Percentiles rank a stretch among this genome's conserved stretches.
Conservation (phyloP, 1,140 invertebrate species). For the Megathymus violae region DNA sequence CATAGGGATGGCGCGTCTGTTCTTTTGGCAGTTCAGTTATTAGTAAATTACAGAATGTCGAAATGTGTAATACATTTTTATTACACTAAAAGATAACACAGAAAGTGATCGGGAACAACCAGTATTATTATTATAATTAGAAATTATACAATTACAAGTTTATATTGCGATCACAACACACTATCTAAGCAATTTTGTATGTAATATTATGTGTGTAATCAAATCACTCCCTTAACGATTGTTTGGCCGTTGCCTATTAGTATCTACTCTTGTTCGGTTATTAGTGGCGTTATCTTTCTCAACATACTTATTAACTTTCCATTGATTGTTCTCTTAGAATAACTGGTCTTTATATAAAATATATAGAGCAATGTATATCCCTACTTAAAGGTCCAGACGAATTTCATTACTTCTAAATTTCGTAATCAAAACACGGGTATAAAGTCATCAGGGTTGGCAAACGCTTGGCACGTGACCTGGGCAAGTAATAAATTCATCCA, state of each 20-base stretch:
- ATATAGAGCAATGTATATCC: conserved; percentile 8
- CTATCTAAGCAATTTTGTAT: conserved; percentile 9
- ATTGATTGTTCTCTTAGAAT: background rate
- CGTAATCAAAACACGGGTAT: conserved; percentile 49
- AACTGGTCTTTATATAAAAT: background rate
- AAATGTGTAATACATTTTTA: too few relatives aligned
- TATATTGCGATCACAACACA: conserved; percentile 7
- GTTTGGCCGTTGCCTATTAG: conserved; percentile 12
- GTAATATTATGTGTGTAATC: conserved; percentile 15
- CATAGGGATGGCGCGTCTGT: too few relatives aligned
- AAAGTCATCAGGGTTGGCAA: conserved; percentile 55
- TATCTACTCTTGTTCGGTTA: background rate
- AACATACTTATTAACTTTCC: background rate
- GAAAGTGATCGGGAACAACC: background rate
- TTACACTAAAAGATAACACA: too few relatives aligned
- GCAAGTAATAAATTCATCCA: conserved; percentile 48
- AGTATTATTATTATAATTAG: background rate
- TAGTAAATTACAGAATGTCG: too few relatives aligned
- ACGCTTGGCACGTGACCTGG: conserved; percentile 47
- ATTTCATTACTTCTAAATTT: conserved; percentile 24
- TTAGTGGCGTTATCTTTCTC: conserved; percentile 6
- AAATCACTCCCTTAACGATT: conserved; percentile 18
- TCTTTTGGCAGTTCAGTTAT: too few relatives aligned
- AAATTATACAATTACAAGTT: conserved; percentile 3
- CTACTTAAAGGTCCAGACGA: conserved; percentile 7